These are phyloP conservation scores for Mercenaria mercenaria DNA, from an alignment of 1,140 invertebrate genomes.

Conservation along the genomic window DNA sequence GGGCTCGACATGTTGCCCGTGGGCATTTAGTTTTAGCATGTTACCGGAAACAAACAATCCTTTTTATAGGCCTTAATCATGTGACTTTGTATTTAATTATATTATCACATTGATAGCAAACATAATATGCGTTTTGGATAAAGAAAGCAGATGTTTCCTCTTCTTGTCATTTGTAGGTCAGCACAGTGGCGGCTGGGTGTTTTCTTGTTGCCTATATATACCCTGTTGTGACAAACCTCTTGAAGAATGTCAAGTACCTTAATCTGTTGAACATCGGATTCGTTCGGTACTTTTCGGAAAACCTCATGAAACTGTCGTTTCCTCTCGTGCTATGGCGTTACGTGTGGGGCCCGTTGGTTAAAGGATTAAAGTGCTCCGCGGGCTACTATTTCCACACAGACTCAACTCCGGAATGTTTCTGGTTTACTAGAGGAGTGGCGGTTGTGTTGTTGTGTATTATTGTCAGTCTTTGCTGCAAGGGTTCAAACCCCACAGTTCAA, in stretches of 20 bases:
- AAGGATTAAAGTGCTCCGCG: not conserved
- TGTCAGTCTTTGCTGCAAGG: not conserved
- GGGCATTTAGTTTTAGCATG: too few relatives aligned
- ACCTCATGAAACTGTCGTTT: not conserved
- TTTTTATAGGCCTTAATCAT: too few relatives aligned
- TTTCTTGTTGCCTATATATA: not conserved
- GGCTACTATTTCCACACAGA: not conserved
- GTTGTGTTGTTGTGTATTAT: not conserved
- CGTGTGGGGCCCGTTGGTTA: not conserved
- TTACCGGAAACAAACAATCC: too few relatives aligned
- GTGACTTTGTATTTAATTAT: too few relatives aligned
- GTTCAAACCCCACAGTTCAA: not conserved
- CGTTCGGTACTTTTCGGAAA: not conserved
- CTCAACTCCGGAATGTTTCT: not conserved
- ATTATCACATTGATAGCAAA: too few relatives aligned
- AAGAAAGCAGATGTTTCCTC: too few relatives aligned
- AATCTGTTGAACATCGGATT: not conserved
- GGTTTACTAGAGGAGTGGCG: not conserved
- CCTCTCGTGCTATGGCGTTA: conserved; percentile 22
- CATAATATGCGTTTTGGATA: too few relatives aligned
- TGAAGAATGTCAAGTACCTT: not conserved
- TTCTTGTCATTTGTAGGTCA: not conserved
- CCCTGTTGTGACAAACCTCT: not conserved
- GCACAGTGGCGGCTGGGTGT: not conserved
- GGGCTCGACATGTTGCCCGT: too few relatives aligned